These are phyloP conservation scores for Megalopta genalis DNA, from an alignment of 1,140 invertebrate genomes.

Conservation along the genomic window DNA sequence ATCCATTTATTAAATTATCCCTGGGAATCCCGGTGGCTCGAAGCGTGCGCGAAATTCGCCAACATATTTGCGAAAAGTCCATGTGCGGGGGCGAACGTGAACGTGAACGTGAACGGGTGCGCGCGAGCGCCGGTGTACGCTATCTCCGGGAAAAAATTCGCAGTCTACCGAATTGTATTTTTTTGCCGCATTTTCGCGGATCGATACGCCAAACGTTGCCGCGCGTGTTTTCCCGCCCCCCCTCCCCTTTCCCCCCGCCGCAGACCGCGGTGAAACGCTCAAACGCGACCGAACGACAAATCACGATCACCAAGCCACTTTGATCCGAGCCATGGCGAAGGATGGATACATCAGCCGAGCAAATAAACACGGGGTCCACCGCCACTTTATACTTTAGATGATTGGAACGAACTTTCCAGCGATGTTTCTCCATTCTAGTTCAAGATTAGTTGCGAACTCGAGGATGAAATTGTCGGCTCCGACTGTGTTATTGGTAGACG, in stretches of 20 bases:
- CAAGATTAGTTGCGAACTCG: background rate
- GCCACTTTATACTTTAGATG: slow-evolving; percentile 57
- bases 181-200: slow-evolving; percentile 6
- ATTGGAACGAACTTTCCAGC: slow-evolving; percentile 38
- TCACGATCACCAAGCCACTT: slow-evolving; percentile 40
- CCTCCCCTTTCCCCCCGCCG: too few species aligned
- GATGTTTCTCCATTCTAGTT: background rate
- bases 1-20: slow-evolving; percentile 17
- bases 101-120: background rate
- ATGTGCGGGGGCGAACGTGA: background rate
- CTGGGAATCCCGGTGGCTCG: background rate
- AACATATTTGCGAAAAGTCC: slow-evolving; percentile 11
- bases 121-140: background rate
- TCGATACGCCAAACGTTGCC: slow-evolving; percentile 6
- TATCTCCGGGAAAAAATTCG: slow-evolving; percentile 3
- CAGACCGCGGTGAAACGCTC: slow-evolving; percentile 3
- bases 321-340: slow-evolving; percentile 31
- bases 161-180: slow-evolving; percentile 8
- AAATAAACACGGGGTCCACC: slow-evolving; percentile 50
- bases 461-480: too few species aligned
- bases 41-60: slow-evolving; percentile 6
- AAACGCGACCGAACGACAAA: slow-evolving; percentile 45
- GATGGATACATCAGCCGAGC: slow-evolving; percentile 48
- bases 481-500: too few species aligned
- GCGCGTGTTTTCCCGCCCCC: background rate